Base-by-base conservation (phyloP, 1,140 invertebrate species). In the Drosophila yakuba region DNA sequence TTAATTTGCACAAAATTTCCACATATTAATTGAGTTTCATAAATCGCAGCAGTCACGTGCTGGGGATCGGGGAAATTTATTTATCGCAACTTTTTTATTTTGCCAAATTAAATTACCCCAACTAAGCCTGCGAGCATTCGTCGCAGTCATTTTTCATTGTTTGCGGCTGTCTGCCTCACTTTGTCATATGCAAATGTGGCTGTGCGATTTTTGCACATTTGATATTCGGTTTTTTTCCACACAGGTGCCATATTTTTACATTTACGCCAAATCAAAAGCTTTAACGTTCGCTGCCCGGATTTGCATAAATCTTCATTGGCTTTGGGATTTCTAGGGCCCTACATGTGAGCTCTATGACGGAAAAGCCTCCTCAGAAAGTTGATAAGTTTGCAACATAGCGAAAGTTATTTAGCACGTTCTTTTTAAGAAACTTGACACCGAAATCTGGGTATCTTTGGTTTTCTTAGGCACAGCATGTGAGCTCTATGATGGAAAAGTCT, bases 141-240 rank as follows among this genome's bases (percentile, higher is more conserved):
- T 75, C 43, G 81, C 47, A 77, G 63, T 78, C 84, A 89, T 89
- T 89, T 84, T 89, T 89, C 84, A 89, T 89, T 89, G 84, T 89
- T 89, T 89, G 84, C 84, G 80, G 84, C 84, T 84, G 84, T 84
- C 83, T 89, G 84, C 68, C 69, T 55, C 80, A 80, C 84, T 89
- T 89, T 89, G 80, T 89, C 84, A 73, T 59, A 88, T 60, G 72
- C 67, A 83, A 83, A 88, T 75, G 71, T 38, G 57, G 20, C 36
- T 59, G 23, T 11, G 51, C 55, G 52, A 45, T 66, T 59, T 88
- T 88, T 60, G 77, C 84, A 89, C 67, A 88, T 89, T 89, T 89
- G 48, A 66, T 48, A 84, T 88, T 89, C 77, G 36, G 84, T 83
- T 84, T 89, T 77, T 80, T 88, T 84, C 84, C 84, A 79, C 62